Base-by-base conservation (phyloP, 2,113 vertebrate genomes). In the Pterocles burchelli region DNA sequence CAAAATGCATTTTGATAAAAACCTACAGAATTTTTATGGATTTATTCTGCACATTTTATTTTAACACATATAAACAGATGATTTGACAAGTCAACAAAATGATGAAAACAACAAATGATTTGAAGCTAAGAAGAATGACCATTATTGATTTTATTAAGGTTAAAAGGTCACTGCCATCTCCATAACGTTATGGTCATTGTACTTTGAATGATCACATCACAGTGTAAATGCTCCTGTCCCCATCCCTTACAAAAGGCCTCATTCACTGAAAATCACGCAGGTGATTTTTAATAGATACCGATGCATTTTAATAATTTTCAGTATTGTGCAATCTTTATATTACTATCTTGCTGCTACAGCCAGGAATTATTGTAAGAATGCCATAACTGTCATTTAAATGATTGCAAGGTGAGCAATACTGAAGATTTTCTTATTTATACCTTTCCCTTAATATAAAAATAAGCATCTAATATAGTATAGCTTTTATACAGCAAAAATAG, bases 131-230 rank as follows among this genome's bases (percentile, higher is more conserved):
- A 36, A 94, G 74, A 33, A 88, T n/a, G 41, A 70, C 29, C 6
- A 5, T 63, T 67, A 38, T 18, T 71, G 74, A 67, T 92, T 93
- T 67, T 90, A 80, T 58, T 49, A 71, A 63, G 76, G 91, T 81
- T 91, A 78, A 95, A 90, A 83, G 83, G 66, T 93, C 67, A 24
- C 45, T 73, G 58, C 45, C 57, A 71, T 70, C 72, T 83, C 77
- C 72, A 71, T 17, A 89, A 78, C 1, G 0, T 85, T 88, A 57
- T 45, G 66, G 88, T 31, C 78, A 11, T 3, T 2, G 66, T 16
- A 82, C 79, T 71, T 86, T 63, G 55, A 97, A 95, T 89, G 86
- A 94, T 81, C 57, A 63, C 72, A 87, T 38, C 62, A 18, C 48
- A 68, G 45, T 8, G 22, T 57, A 84, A 91, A 73, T 20, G 19